These are phyloP conservation scores for Agrilus mali DNA, from an alignment of 2,888 invertebrate genomes.

Conservation along the genomic window DNA sequence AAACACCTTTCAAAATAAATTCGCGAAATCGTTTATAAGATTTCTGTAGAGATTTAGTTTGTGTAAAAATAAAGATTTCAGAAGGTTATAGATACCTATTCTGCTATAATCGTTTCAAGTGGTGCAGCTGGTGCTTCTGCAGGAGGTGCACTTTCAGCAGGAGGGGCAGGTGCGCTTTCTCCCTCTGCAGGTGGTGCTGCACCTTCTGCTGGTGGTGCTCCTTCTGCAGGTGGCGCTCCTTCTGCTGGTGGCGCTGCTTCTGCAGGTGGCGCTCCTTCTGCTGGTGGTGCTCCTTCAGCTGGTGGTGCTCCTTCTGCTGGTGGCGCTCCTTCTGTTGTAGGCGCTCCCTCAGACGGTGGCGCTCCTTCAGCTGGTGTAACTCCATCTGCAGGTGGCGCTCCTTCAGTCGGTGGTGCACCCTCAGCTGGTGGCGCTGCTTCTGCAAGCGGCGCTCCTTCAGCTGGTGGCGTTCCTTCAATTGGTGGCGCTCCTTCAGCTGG, in stretches of 20 bases:
- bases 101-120: slow-evolving; percentile 1
- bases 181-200: slow-evolving; percentile 23
- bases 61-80: too few species aligned
- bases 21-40: too few species aligned
- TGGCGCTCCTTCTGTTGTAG: slow-evolving; percentile 20
- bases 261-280: slow-evolving; percentile 22
- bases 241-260: slow-evolving; percentile 27
- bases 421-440: slow-evolving; percentile 25
- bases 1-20: too few species aligned
- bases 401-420: slow-evolving; percentile 21
- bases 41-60: too few species aligned
- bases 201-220: slow-evolving; percentile 20
- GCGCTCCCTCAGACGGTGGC: slow-evolving; percentile 14
- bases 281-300: slow-evolving; percentile 19
- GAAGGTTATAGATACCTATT: neutral
- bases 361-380: slow-evolving; percentile 23
- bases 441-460: slow-evolving; percentile 8
- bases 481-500: too few species aligned
- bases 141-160: slow-evolving; percentile 3
- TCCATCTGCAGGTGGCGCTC: slow-evolving; percentile 15
- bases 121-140: slow-evolving; percentile 13
- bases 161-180: too few species aligned
- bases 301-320: slow-evolving; percentile 16
- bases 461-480: slow-evolving; percentile 3
- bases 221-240: slow-evolving; percentile 23